Evolutionary conservation across 2,113 vertebrate species (phyloP).

Genomic region (Xiphorhynchus elegans): DNA sequence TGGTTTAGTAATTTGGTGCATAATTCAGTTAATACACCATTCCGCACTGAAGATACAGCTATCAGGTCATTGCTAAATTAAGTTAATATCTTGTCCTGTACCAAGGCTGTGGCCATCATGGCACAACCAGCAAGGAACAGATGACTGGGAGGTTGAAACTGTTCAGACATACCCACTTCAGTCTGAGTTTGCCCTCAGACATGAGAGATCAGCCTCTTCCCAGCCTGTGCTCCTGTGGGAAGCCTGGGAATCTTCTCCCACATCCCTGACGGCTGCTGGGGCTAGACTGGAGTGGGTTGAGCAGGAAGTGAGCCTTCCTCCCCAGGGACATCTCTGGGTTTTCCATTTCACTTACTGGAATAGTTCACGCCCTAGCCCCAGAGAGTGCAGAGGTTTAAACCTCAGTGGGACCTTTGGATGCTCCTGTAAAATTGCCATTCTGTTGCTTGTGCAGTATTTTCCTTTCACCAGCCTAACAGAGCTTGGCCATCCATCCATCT

Average conservation of each 20-base stretch:
- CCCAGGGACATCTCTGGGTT: accelerated
- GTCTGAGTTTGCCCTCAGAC: not conserved
- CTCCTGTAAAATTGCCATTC: not conserved
- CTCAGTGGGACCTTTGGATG: accelerated
- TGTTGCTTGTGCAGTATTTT: not conserved
- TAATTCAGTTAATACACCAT: not conserved
- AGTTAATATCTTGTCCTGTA: not conserved
- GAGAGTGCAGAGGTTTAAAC: not conserved
- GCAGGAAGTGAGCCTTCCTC: not conserved
- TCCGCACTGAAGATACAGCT: not conserved
- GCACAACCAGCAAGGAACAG: not conserved
- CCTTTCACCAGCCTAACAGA: not conserved
- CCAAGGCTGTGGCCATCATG: accelerated
- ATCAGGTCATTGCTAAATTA: not conserved
- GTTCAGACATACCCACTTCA: accelerated
- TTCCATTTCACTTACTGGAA: not conserved
- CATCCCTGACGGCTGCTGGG: accelerated
- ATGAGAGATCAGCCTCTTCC: not conserved
- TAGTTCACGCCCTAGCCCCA: not conserved
- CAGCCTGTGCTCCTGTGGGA: not conserved
- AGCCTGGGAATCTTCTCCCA: not conserved
- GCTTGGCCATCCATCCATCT: not conserved
- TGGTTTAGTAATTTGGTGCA: not conserved
- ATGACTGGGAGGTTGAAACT: not conserved
- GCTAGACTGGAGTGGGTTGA: not conserved